Conservation (phyloP, 1,140 invertebrate species). For the Wasmannia auropunctata region DNA sequence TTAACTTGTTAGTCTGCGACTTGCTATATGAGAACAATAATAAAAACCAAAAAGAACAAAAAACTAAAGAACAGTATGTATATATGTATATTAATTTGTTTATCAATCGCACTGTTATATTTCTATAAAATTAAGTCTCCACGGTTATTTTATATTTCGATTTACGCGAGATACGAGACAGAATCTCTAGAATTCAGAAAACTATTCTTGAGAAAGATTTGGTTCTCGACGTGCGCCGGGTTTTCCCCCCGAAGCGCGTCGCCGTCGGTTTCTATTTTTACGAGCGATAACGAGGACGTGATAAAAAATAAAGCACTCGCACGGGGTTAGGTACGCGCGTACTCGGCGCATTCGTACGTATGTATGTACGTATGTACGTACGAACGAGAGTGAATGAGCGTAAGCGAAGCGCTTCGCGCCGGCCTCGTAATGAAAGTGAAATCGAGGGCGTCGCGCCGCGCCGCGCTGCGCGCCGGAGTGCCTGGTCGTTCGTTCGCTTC, state of each 20-base stretch:
- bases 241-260: background rate
- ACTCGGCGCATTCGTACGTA: conserved; percentile 11
- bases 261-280: conserved; percentile 73
- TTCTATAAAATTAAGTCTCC: background rate
- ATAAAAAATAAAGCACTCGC: conserved; percentile 70
- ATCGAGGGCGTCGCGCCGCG: conserved; percentile 81
- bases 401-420: conserved; percentile 75
- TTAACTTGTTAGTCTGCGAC: background rate
- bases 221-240: background rate
- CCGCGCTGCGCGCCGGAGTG: no score
- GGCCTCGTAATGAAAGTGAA: conserved; percentile 85
- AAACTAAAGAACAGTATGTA: background rate
- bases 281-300: conserved; percentile 73
- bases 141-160: background rate
- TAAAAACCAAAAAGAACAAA: background rate
- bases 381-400: conserved; percentile 80
- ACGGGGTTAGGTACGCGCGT: conserved; percentile 12
- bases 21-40: background rate
- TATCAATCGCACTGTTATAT: background rate
- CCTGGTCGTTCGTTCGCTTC: conserved; percentile 64
- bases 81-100: background rate
- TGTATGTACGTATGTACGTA: conserved; percentile 66
- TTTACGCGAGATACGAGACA: background rate
- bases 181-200: background rate
- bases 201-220: background rate